Base-by-base conservation (phyloP, 2,888 invertebrate species). In the Thymelicus acteon region DNA sequence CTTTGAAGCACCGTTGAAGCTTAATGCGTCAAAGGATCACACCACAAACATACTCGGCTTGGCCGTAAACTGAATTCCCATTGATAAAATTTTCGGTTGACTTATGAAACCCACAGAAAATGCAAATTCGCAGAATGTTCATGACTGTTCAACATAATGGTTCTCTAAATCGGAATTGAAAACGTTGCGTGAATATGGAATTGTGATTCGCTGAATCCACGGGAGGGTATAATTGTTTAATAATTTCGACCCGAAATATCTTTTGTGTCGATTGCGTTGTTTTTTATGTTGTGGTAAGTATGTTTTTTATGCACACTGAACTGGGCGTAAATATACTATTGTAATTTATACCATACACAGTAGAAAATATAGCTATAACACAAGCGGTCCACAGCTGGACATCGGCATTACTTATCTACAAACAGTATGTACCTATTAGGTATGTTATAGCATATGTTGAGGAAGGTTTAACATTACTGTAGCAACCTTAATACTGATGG, bases 161-260 rank as follows among this genome's bases (percentile, higher is more conserved):
- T 37, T 48, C 31, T 15, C 40, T 67, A 19, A 40, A 44, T 12
- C 48, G 69, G 44, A 57, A 70, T 58, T 40, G 69, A 70, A 60
- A 49, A 8, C 48, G 69, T 63, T 58, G 69, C 31, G 58, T 64
- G 63, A 64, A 58, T 63, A 64, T 64, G 58, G 37, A 70, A 70
- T 63, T 60, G 63, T 64, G 37, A 64, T 64, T 64, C 49, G 58
- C 39, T 49, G 57, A 70, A 62, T 44, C 39, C 37, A 64, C 31
- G 24, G 48, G 58, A 62, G 44, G 40, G 60, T 61, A 71, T 74
- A 72, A 74, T 64, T 72, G 68, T 68, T 65, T 57, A 62, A 72
- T 72, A 73, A 75, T 73, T 68, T 60, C 69, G 58, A 66, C 65
- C 39, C 66, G 47, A 70, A 52, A 19, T 40, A 60, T 31, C 57